Percentiles rank a stretch among this genome's conserved stretches.
Conservation (phyloP, 1,140 invertebrate species). For the Zaprionus kolodkinae region DNA sequence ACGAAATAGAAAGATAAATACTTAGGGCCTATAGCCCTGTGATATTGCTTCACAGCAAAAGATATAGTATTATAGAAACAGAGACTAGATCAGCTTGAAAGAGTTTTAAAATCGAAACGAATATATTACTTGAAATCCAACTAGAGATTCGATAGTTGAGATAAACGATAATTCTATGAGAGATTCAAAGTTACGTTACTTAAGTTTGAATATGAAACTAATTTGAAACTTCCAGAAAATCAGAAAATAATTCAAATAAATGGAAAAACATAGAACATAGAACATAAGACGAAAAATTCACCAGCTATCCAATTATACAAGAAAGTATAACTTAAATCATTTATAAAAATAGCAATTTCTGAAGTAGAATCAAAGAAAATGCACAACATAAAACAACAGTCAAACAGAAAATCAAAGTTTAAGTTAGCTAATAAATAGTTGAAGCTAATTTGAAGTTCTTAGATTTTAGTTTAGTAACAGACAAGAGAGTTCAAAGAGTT, state of each 20-base stretch:
- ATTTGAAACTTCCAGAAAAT: conserved; percentile 17
- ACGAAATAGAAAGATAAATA: not conserved
- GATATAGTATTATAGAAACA: conserved; percentile 3
- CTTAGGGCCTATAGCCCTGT: conserved; percentile 34
- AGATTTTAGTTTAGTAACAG: conserved; percentile 63
- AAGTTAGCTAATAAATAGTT: conserved; percentile 58
- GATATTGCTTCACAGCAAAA: conserved; percentile 24
- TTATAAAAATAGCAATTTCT: conserved; percentile 6
- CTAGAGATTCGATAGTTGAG: conserved; percentile 8
- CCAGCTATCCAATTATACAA: conserved; percentile 7
- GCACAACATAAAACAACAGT: conserved; percentile 38
- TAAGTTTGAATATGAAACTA: conserved; percentile 33
- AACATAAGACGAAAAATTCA: conserved; percentile 1
- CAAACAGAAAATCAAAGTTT: conserved; percentile 36
- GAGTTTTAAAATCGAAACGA: conserved; percentile 22
- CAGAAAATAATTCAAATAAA: conserved; percentile 1
- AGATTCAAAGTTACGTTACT: conserved; percentile 37
- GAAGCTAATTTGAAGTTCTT: conserved; percentile 67
- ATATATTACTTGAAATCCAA: conserved; percentile 10
- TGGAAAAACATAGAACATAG: not conserved
- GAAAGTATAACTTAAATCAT: conserved; percentile 29
- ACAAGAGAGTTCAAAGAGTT: conserved; percentile 64
- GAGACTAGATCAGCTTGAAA: conserved; percentile 28
- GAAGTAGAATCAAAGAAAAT: conserved; percentile 44
- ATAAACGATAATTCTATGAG: conserved; percentile 22